Base-by-base conservation (phyloP, 2,888 invertebrate genomes). In the Ptychoptera albimana region DNA sequence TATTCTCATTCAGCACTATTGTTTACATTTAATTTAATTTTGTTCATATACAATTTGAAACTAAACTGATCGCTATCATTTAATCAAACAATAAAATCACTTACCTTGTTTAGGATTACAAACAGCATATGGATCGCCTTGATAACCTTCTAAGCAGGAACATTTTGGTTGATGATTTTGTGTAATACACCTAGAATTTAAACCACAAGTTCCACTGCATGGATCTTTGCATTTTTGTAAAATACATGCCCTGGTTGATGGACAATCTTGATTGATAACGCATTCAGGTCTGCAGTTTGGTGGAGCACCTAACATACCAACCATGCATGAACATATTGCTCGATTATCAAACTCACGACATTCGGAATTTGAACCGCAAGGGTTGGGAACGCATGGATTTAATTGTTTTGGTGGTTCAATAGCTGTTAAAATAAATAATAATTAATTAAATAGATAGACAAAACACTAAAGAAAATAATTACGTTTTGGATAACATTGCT, bases 261-360 rank as follows among this genome's bases (percentile, higher is more conserved):
- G 71, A 56, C 84, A 84, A 61, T 84, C 82, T 37, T 77, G 72
- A 58, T 78, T 76, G 50, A 79, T 74, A 23, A 78, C 69, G 59
- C 84, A 83, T 64, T 84, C 81, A 29, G 83, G 82, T 55, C 79
- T 71, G 60, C 82, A 83, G 54, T 77, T 78, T 35, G 85, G 86
- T 34, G 87, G 85, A 46, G 78, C 77, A 39, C 88, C 87, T 47
- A 78, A 71, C 63, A 81, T 85, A 55, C 78, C 78, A 32, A 72
- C 68, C 40, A 77, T 63, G 59, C 88, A 88, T 39, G 82, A 76
- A 58, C 87, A 88, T 13, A 81, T 75, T 1, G 84, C 75, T 46
- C 76, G 71, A 43, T 74, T 72, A 56, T 78, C 73, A 46, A 74
- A 59, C 53, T 76, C 76, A 50, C 74, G 76, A 58, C 84, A 85